These are phyloP conservation scores for Odontesthes bonariensis DNA, from an alignment of 2,113 vertebrate species.

Conservation along the genomic window DNA sequence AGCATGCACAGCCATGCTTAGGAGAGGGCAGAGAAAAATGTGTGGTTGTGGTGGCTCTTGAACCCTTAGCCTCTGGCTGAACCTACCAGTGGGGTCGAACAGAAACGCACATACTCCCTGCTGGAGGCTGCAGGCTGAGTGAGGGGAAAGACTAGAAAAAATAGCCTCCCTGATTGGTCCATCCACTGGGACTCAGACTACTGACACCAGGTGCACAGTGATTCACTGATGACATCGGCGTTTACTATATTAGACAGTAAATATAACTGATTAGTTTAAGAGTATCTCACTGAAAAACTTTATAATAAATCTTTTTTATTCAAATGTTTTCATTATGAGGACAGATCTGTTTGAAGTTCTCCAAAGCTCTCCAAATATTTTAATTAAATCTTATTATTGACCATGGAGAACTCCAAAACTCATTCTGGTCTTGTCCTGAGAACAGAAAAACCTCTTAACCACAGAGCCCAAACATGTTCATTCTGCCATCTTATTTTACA, in stretches of 20 bases:
- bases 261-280: neutral
- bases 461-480: neutral
- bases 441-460: too few species aligned
- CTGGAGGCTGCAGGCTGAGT: conserved; percentile 57
- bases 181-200: conserved; percentile 3
- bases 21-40: conserved; percentile 57
- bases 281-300: neutral
- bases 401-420: too few species aligned
- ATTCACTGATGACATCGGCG: conserved; percentile 1
- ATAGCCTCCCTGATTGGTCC: conserved; percentile 37
- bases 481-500: neutral
- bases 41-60: conserved; percentile 46
- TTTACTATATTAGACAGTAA: conserved; percentile 1
- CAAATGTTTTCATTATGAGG: too few species aligned
- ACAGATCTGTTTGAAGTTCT: too few species aligned
- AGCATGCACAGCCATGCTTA: conserved; percentile 10
- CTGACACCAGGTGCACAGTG: conserved; percentile 19
- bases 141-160: conserved; percentile 63
- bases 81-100: conserved; percentile 73
- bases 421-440: too few species aligned
- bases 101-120: conserved; percentile 73
- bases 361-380: too few species aligned
- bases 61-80: conserved; percentile 79
- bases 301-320: too few species aligned
- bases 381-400: too few species aligned